Base-by-base conservation (phyloP, 2,888 invertebrate genomes). In the Drosophila birchii region DNA sequence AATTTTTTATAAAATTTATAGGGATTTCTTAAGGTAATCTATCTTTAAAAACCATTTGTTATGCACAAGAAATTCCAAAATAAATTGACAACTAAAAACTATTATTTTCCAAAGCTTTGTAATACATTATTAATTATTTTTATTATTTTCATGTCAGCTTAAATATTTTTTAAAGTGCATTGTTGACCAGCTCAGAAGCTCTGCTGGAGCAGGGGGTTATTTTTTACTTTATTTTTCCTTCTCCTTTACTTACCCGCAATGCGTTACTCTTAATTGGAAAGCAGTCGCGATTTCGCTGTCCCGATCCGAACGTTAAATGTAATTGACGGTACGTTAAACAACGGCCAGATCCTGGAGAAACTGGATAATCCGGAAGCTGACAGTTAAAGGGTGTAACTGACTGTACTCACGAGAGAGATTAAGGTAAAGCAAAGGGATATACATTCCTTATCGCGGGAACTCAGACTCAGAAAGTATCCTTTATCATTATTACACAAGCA, bases 251-350 rank as follows among this genome's bases (percentile, higher is more conserved):
- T 38, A 29, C 47, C 64, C 59, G 83, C 83, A 80, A 54, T 73
- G 73, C 66, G 73, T 73, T 73, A 55, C 63, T 78, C 66, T 83
- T 83, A 83, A 83, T 83, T 83, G 84, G 84, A 83, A 83, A 78
- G 71, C 68, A 74, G 51, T 78, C 57, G 68, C 83, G 62, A 78
- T 80, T 71, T 32, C 45, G 54, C 36, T 38, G 41, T 80, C 73
- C 72, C 78, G 86, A 83, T 79, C 68, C 47, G 26, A 62, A 39
- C 58, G 73, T 78, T 55, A 72, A 80, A 83, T 64, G 69, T 74
- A 79, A 76, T 76, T 79, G 86, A 81, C 84, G 78, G 86, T 39
- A 64, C 53, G 63, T 67, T 73, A 76, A 75, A 56, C 72, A 81
- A 39, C 34, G n/a, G 14, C 16, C 29, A 16, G 38, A 36, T 32